Evolutionary conservation across 2,113 vertebrate genomes (phyloP).

Genomic region (Suncus etruscus): DNA sequence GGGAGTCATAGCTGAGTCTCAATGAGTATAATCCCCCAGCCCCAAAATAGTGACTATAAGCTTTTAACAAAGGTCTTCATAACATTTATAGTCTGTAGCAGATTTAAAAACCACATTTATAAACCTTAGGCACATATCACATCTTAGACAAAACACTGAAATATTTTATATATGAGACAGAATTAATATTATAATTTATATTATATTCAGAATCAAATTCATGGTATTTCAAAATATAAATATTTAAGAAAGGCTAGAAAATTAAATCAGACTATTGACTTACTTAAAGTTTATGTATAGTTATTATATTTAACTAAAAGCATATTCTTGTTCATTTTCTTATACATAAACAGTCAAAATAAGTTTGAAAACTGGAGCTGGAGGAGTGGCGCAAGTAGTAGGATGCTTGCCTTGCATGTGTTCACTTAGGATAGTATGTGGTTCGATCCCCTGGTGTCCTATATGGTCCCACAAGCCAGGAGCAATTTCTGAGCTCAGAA

Average conservation of each 20-base stretch:
- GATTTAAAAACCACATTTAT: background rate
- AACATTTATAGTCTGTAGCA: too few species aligned
- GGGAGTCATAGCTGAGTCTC: too few species aligned
- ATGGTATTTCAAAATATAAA: background rate
- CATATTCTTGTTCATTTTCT: slow-evolving; percentile 17
- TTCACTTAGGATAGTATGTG: too few species aligned
- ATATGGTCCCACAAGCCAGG: too few species aligned
- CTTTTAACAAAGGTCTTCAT: too few species aligned
- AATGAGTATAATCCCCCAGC: too few species aligned
- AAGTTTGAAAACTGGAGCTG: background rate
- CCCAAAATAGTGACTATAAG: too few species aligned
- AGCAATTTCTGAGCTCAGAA: too few species aligned
- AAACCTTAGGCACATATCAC: background rate
- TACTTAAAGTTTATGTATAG: background rate
- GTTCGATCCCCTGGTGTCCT: too few species aligned
- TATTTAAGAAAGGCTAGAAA: background rate
- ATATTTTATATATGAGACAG: background rate
- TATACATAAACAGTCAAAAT: background rate
- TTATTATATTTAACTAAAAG: background rate
- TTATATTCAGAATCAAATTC: background rate
- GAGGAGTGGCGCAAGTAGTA: too few species aligned
- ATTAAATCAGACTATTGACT: background rate
- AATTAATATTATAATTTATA: too few species aligned
- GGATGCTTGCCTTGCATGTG: too few species aligned
- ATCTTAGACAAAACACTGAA: background rate